phyloP scores from a whole-genome alignment of 2,113 vertebrate genomes.

The Gobius niger region DNA sequence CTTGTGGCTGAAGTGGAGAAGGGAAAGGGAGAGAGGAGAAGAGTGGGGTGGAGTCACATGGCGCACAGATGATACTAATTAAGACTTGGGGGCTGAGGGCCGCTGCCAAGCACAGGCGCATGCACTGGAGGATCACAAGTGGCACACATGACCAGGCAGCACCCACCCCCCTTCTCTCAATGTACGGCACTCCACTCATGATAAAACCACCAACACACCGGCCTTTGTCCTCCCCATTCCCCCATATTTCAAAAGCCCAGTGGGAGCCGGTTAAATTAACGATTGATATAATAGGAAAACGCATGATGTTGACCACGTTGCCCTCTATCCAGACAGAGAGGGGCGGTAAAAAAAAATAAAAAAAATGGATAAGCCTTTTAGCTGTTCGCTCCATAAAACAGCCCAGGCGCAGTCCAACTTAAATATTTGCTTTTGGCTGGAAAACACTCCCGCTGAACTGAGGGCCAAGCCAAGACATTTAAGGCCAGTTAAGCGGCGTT shows the following conservation, averaged over 20 bases:
- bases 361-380: slow-evolving; percentile 18
- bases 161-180: slow-evolving; percentile 1
- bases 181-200: slow-evolving; percentile 11
- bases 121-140: slow-evolving; percentile 50
- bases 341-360: slow-evolving; percentile 4
- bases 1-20: slow-evolving; percentile 3
- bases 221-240: slow-evolving; percentile 25
- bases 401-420: slow-evolving; percentile 46
- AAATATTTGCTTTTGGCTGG: slow-evolving; percentile 67
- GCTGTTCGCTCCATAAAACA: slow-evolving; percentile 36
- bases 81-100: slow-evolving; percentile 46
- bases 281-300: slow-evolving; percentile 25
- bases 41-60: slow-evolving; percentile 35
- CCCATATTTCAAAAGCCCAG: slow-evolving; percentile 27
- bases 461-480: slow-evolving; percentile 42
- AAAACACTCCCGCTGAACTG: slow-evolving; percentile 49
- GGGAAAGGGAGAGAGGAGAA: not conserved
- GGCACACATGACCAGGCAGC: slow-evolving; percentile 46
- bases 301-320: slow-evolving; percentile 16
- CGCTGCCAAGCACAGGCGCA: slow-evolving; percentile 49
- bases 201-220: slow-evolving; percentile 25
- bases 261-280: slow-evolving; percentile 8
- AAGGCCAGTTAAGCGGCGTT: slow-evolving; percentile 45
- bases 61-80: slow-evolving; percentile 60
- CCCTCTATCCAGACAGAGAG: slow-evolving; percentile 13